phyloP scores from a whole-genome alignment of 2,888 invertebrate genomes.

The Protodeltote pygarga region DNA sequence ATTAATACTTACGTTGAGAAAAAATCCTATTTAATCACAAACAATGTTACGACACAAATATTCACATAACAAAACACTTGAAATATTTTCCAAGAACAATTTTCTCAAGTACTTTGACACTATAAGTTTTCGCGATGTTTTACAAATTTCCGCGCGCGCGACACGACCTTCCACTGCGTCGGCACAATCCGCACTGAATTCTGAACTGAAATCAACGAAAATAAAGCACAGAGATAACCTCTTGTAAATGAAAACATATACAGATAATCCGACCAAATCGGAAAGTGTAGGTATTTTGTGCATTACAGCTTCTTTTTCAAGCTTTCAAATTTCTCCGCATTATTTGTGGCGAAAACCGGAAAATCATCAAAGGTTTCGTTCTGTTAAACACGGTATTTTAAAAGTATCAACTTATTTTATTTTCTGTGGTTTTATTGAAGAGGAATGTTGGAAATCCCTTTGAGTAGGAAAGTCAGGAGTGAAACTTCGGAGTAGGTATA shows the following conservation, averaged over 20 bases:
- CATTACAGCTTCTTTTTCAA: background rate
- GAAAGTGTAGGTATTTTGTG: slow-evolving; percentile 6
- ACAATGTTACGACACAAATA: slow-evolving; percentile 29
- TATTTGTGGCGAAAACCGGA: slow-evolving; percentile 4
- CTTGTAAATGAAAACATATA: slow-evolving; percentile 24
- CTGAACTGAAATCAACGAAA: slow-evolving; percentile 31
- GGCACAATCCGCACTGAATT: slow-evolving; percentile 27
- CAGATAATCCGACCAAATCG: slow-evolving; percentile 20
- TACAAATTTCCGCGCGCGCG: slow-evolving; percentile 5
- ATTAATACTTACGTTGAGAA: slow-evolving; percentile 30
- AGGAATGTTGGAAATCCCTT: no score
- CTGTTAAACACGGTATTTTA: background rate
- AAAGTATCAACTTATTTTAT: no score
- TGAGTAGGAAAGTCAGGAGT: no score
- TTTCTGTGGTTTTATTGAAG: no score
- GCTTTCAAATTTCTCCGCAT: background rate
- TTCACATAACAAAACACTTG: slow-evolving; percentile 33
- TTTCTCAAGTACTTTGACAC: background rate
- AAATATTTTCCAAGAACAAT: slow-evolving; percentile 16
- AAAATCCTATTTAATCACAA: slow-evolving; percentile 36
- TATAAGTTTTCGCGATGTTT: slow-evolving; percentile 47
- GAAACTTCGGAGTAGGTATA: no score
- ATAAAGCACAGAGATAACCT: slow-evolving; percentile 34
- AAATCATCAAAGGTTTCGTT: slow-evolving; percentile 1
- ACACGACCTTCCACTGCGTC: slow-evolving; percentile 18